Evolutionary conservation across 2,797 vertebrate genomes (phyloP).

Genomic region (Gouania willdenowi): DNA sequence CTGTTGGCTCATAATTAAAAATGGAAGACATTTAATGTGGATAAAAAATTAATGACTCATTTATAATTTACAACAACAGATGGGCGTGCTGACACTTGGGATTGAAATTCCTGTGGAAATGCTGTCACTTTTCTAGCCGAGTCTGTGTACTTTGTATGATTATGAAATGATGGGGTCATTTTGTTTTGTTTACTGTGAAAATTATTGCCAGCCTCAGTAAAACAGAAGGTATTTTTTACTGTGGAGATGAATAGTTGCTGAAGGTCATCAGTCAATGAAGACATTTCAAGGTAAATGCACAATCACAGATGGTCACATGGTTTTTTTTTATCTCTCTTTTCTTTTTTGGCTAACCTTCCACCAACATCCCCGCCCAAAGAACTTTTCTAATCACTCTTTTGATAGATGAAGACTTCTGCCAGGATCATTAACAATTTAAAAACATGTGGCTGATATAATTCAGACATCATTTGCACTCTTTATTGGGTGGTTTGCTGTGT

Average conservation of each 20-base stretch:
- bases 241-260: conserved; percentile 3
- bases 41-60: conserved; percentile 83
- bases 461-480: too few relatives aligned
- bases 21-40: conserved; percentile 80
- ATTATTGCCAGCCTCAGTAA: conserved; percentile 5
- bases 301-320: not conserved
- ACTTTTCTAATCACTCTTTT: conserved; percentile 27
- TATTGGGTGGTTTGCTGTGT: too few relatives aligned
- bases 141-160: conserved; percentile 55
- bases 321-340: not conserved
- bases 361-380: too few relatives aligned
- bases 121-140: conserved; percentile 37
- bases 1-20: conserved; percentile 80
- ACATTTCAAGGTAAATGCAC: not conserved
- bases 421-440: conserved; percentile 30
- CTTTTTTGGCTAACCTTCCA: not conserved
- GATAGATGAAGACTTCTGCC: conserved; percentile 34
- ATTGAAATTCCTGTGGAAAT: conserved; percentile 44
- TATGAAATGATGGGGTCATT: conserved; percentile 43
- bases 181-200: conserved; percentile 47
- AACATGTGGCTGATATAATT: conserved; percentile 11
- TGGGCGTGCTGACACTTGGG: conserved; percentile 68
- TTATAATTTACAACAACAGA: conserved; percentile 88
- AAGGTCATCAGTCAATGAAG: conserved; percentile 16
- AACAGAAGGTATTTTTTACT: conserved; percentile 1